phyloP scores from a whole-genome alignment of 1,140 invertebrate species.

The Nomia melanderi region DNA sequence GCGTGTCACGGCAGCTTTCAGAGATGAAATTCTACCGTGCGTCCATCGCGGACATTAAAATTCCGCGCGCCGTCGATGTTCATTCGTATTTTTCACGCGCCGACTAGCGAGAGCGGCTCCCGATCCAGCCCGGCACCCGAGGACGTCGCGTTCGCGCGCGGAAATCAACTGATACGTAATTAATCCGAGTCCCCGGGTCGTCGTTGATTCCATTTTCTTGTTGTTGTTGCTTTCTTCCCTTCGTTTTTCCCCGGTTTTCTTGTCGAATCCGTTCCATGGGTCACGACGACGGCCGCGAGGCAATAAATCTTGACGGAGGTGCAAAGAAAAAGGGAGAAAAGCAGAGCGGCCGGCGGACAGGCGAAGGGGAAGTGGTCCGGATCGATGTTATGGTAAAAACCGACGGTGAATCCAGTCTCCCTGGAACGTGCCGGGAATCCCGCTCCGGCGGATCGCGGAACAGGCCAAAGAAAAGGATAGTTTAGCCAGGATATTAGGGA shows the following conservation, averaged over 20 bases:
- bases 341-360: background rate
- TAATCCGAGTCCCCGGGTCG: background rate
- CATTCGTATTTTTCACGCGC: too few relatives aligned
- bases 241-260: background rate
- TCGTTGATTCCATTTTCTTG: background rate
- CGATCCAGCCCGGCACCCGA: too few relatives aligned
- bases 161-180: background rate
- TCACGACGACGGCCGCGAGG: background rate
- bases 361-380: background rate
- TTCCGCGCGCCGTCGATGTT: too few relatives aligned
- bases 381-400: background rate
- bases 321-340: background rate
- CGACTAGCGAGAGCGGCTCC: too few relatives aligned
- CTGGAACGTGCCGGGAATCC: conserved; percentile 19
- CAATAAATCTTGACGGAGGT: conserved; percentile 10
- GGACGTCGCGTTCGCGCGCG: too few relatives aligned
- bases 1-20: too few relatives aligned
- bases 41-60: too few relatives aligned
- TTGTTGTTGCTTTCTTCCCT: too few relatives aligned
- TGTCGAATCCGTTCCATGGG: conserved; percentile 10
- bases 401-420: too few relatives aligned
- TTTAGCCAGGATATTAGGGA: too few relatives aligned
- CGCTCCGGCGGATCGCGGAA: background rate
- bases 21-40: too few relatives aligned
- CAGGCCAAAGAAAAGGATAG: background rate